Evolutionary conservation across 2,797 vertebrate species (phyloP), one percentile per base, ranked within the genome.

Genomic region (Leuciscus waleckii): DNA sequence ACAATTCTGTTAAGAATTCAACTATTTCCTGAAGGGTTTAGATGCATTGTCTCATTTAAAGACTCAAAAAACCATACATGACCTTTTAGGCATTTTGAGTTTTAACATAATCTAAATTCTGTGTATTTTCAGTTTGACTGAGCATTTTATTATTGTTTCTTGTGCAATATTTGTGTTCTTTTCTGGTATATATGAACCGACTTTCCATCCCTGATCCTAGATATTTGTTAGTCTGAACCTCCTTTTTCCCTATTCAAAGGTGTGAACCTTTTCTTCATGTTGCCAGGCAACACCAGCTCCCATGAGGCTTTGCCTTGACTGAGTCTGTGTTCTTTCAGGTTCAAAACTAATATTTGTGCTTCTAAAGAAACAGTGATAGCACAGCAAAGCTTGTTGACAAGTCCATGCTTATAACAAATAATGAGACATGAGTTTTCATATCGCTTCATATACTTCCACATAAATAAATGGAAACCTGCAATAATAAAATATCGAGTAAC

Each of bases 261-360:
- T 94, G 89, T 92, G 90, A 93, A 92, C 92, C 93, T 92, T 92
- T 86, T 88, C 91, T 89, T 93, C 89, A 91, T 74, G 95, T 96
- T 95, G 94, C 95, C 90, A 94, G 87, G 95, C 95, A 96, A 96
- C 95, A 88, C 87, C 81, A 90, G 89, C 90, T 95, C 94, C 93
- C 92, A 89, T 86, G 93, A 92, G 93, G 92, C 91, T 91, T 85
- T 93, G 94, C 90, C 90, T 92, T 85, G 67, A 93, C 92, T 90
- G 81, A 89, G 88, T 85, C 92, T 91, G 89, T 90, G 89, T 80
- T 87, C 87, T 90, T 29, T 73, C 86, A 19, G 68, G 26, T 83
- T 84, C 86, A 68, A 68, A 89, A 89, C 84, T 86, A 85, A 86
- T 85, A 89, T 85, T 85, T 85, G 84, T 80, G 78, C 84, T 58